Conservation (phyloP, 2,113 vertebrate genomes). For the Ammospiza caudacuta region DNA sequence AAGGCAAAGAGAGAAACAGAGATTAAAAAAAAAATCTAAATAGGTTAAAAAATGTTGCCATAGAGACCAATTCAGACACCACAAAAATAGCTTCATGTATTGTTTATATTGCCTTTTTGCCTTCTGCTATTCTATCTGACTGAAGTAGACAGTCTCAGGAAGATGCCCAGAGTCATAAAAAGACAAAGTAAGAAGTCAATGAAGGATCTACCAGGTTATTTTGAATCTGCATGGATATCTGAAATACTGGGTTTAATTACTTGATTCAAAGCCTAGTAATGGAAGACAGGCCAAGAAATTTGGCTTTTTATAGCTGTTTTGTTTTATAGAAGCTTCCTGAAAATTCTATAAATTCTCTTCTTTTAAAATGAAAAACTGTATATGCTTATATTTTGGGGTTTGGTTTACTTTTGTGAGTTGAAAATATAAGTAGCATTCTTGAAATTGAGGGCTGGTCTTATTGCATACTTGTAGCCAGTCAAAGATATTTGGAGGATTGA, state of each 20-base stretch:
- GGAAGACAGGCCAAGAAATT: not conserved
- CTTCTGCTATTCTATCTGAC: not conserved
- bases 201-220: not conserved
- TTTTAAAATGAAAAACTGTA: not conserved
- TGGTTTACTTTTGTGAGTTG: not conserved
- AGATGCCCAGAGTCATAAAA: not conserved
- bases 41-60: slow-evolving; percentile 36
- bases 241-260: not conserved
- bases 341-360: not conserved
- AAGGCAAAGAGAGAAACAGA: not conserved
- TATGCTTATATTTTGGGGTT: not conserved
- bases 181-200: not conserved
- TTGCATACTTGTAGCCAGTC: not conserved
- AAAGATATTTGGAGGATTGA: not conserved
- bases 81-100: not conserved
- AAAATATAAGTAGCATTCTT: not conserved
- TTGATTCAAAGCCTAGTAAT: not conserved
- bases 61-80: not conserved
- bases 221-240: not conserved
- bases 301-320: not conserved
- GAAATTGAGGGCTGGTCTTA: not conserved
- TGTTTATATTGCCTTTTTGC: not conserved
- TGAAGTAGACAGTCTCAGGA: not conserved
- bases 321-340: not conserved
- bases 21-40: not conserved